Evolutionary conservation across 2,797 vertebrate species (phyloP).

Genomic region (Hyperoplus immaculatus): DNA sequence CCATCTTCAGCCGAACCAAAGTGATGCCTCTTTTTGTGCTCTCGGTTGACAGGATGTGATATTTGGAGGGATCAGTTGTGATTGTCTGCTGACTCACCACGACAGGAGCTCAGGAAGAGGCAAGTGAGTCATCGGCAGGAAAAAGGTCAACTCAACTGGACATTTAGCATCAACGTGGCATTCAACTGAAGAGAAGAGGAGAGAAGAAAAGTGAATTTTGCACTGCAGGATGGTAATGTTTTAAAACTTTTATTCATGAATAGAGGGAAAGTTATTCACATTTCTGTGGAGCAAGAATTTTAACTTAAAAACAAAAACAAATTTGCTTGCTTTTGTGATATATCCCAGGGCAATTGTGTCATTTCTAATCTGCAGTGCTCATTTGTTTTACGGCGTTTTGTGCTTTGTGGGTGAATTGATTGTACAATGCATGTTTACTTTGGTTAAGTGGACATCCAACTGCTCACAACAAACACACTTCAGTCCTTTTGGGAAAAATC

Average conservation of each 20-base stretch:
- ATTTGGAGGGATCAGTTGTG: conserved; percentile 60
- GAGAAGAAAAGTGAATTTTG: conserved; percentile 16
- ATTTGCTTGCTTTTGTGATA: conserved; percentile 33
- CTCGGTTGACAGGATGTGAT: conserved; percentile 60
- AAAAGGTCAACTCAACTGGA: conserved; percentile 69
- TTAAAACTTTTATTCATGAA: conserved; percentile 49
- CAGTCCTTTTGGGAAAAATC: conserved; percentile 33
- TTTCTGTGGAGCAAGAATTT: conserved; percentile 4
- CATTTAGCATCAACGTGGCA: conserved; percentile 33
- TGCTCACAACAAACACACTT: conserved; percentile 46
- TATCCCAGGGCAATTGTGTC: conserved; percentile 37
- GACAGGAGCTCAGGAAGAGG: conserved; percentile 51
- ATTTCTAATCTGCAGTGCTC: conserved; percentile 38
- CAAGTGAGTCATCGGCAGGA: conserved; percentile 65
- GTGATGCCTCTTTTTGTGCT: conserved; percentile 34
- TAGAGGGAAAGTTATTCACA: conserved; percentile 20
- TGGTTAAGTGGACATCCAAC: conserved; percentile 53
- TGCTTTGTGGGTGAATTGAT: conserved; percentile 54
- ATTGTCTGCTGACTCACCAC: conserved; percentile 73
- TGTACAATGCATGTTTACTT: conserved; percentile 55
- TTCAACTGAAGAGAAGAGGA: conserved; percentile 7
- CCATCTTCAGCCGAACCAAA: neutral
- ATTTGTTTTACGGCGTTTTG: conserved; percentile 59
- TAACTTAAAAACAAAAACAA: conserved; percentile 24
- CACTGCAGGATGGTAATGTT: conserved; percentile 17